These are phyloP conservation scores for Vanacampus margaritifer DNA, from an alignment of 2,113 vertebrate genomes.

Conservation along the genomic window DNA sequence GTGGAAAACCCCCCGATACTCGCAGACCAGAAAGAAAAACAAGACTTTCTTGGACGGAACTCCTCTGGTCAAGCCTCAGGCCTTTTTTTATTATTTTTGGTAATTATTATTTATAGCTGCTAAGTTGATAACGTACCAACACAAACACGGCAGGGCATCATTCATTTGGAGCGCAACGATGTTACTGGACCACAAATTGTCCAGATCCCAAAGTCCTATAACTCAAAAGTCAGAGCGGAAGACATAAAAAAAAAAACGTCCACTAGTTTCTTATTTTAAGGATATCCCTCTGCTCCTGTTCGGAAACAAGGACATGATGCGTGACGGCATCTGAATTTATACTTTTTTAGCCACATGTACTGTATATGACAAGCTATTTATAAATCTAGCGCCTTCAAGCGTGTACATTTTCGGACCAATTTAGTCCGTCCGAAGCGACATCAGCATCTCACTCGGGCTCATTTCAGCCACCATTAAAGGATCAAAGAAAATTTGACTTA, in stretches of 20 bases:
- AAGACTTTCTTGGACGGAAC: conserved; percentile 66
- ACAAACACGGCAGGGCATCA: conserved; percentile 77
- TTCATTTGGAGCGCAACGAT: conserved; percentile 72
- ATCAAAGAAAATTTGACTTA: too few species aligned
- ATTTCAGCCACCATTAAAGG: too few species aligned
- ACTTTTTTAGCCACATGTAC: conserved; percentile 66
- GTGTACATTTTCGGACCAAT: neutral
- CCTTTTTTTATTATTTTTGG: conserved; percentile 63
- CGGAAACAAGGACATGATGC: conserved; percentile 47
- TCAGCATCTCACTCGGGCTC: too few species aligned
- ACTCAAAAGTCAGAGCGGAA: conserved; percentile 74
- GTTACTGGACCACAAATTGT: conserved; percentile 75
- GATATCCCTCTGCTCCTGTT: conserved; percentile 46
- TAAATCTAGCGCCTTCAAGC: conserved; percentile 32
- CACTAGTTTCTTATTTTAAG: conserved; percentile 69
- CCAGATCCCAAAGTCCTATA: conserved; percentile 76
- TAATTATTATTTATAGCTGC: conserved; percentile 79
- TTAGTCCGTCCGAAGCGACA: too few species aligned
- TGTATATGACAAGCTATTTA: conserved; percentile 58
- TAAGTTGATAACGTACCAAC: conserved; percentile 78
- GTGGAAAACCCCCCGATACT: conserved; percentile 64
- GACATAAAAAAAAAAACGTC: conserved; percentile 41
- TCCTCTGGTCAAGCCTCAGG: conserved; percentile 69
- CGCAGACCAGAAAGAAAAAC: conserved; percentile 70
- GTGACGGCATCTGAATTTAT: conserved; percentile 62